Base-by-base conservation (phyloP, 2,888 invertebrate genomes). In the Fragum fragum region DNA sequence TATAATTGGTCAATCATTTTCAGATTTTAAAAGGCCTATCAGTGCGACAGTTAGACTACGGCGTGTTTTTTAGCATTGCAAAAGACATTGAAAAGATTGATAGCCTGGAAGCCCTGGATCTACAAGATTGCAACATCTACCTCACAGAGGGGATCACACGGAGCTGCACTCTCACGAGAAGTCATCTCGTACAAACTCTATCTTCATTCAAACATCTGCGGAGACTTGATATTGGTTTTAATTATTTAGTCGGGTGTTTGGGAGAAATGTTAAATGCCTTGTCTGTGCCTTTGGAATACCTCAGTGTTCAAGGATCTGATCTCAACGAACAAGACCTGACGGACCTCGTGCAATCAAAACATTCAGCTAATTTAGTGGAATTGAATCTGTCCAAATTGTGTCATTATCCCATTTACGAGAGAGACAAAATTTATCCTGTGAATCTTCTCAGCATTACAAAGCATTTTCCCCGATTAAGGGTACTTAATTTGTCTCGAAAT, bases 51-150 rank as follows among this genome's bases (percentile, higher is more conserved):
- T 72, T 92, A 28, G 92, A 92, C 70, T 91, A 92, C 53, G 89
- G 88, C 18, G 87, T 91, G 21, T 90, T 92, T 55, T 88, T 88
- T 73, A 74, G 89, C 36, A 85, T 90, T 18, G 75, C 87, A n/a
- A 71, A 84, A 7, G 89, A 89, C 72, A 76, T 92, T 18, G 76
- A 85, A 47, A 85, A 85, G 68, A 91, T 90, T 52, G 78, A 77
- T 5, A 75, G 87, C 57, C 61, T 92, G 14, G 84, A 85, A 9
- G 85, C 84, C n/a, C 80, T 91, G 0, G 91, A 90, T 73, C 68
- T 92, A 1, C 89, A 89, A 29, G 90, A 91, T 85, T 92, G 92
- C 76, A 91, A 90, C 73, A 89, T 92, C 16, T 90, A 90, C 80
- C 85, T 92, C 16, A 90, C 90, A 74, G 90, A 89, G 66, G 92